Percentiles rank a stretch among this genome's conserved stretches.
phyloP scores from a whole-genome alignment of 2,113 vertebrate species.

The Oxygymnocypris stewartii region DNA sequence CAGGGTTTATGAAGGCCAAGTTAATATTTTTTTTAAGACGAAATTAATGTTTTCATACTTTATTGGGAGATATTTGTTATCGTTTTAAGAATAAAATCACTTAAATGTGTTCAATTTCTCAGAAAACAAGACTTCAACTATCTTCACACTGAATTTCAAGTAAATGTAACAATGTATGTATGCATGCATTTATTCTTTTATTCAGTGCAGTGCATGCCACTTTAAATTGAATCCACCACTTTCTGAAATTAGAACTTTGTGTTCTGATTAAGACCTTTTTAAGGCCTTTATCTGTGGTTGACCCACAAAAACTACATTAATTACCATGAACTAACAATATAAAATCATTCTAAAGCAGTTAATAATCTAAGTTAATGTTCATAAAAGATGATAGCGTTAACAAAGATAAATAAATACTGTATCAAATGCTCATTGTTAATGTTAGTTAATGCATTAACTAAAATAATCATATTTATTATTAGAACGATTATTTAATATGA shows the following conservation, averaged over 20 bases:
- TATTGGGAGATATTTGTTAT: neutral
- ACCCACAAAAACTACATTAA: neutral
- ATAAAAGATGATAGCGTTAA: neutral
- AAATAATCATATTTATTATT: neutral
- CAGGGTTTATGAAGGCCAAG: neutral
- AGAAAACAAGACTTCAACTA: neutral
- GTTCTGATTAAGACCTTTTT: neutral
- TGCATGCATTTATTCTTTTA: neutral
- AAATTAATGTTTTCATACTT: neutral
- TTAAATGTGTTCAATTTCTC: neutral
- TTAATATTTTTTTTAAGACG: neutral
- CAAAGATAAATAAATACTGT: neutral
- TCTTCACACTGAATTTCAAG: neutral
- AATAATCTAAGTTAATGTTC: no score
- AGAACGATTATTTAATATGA: neutral
- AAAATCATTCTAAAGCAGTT: neutral
- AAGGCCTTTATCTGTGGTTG: neutral
- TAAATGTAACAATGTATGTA: neutral
- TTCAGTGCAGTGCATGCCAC: neutral
- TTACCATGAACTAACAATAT: neutral
- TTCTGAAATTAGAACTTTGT: neutral
- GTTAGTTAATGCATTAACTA: neutral
- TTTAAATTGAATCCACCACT: neutral
- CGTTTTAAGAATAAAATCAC: neutral
- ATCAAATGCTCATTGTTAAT: neutral